Base-by-base conservation (phyloP, 2,888 invertebrate species). In the Rapana venosa region DNA sequence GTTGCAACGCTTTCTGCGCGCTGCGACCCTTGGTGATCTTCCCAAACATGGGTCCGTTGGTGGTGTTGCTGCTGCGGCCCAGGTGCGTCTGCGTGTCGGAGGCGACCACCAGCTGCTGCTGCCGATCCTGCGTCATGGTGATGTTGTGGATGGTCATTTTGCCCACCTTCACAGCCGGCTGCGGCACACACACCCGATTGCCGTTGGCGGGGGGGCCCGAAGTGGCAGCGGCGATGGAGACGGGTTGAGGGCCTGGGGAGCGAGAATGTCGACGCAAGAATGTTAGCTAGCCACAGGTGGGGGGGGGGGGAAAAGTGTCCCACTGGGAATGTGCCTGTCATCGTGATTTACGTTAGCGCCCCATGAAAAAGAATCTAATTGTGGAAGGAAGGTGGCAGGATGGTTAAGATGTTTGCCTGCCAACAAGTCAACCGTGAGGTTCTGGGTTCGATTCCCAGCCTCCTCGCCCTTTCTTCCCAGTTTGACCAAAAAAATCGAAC, bases 131-230 rank as follows among this genome's bases (percentile, higher is more conserved):
- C 26, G 94, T 94, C 94, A 96, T 95, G 87, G 95, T 95, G 90
- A 95, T 95, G 89, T 95, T 95, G 91, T 96, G 95, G 88, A 96
- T 94, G 90, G 94, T 95, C 92, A 94, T 93, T n/a, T 92, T 94
- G 26, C 92, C 92, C 61, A 92, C 83, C 88, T 92, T 93, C 77
- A 92, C 90, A 13, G 91, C 91, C 88, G 93, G 93, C 85, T 93
- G 94, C 87, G 92, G 93, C 26, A 92, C 90, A 92, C 88, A 79
- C 91, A 87, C 36, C 91, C 91, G 84, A 91, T 87, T 89, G 13
- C 89, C 77, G 66, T 74, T 74, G 8, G n/a, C 35, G 84, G 56
- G 0, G 1, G 84, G 61, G n/a, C 47, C 47, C 47, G 79, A 56
- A 15, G 30, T 47, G 81, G 36, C 0, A 0, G 88, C 26, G n/a